These are phyloP conservation scores for Carabus problematicus DNA, from an alignment of 2,888 invertebrate genomes.

Conservation along the genomic window DNA sequence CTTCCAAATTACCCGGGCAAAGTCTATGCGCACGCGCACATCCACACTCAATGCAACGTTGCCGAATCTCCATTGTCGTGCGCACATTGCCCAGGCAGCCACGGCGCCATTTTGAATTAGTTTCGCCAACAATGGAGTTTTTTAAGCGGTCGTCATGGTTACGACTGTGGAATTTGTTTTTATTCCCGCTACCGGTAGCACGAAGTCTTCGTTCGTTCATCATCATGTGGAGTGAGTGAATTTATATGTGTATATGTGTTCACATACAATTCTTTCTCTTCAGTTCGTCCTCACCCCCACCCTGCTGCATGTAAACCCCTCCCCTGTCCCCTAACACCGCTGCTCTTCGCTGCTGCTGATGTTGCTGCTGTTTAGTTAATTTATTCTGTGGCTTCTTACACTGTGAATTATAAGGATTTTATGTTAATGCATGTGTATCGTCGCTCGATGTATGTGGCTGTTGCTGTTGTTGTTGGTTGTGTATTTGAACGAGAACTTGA, in stretches of 20 bases:
- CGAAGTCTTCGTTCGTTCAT: too few relatives aligned
- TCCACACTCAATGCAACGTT: background rate
- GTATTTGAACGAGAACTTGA: conserved; percentile 9
- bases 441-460: conserved; percentile 1
- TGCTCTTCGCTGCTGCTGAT: conserved; percentile 15
- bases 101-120: conserved; percentile 57
- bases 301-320: conserved; percentile 1
- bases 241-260: too few relatives aligned
- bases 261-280: too few relatives aligned
- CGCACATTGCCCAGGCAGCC: conserved; percentile 11
- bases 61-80: conserved; percentile 29
- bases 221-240: too few relatives aligned
- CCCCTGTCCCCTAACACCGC: conserved; percentile 9
- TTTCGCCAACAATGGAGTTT: conserved; percentile 56
- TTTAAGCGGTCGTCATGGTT: conserved; percentile 42
- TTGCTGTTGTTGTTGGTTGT: background rate
- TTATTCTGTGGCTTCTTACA: conserved; percentile 41
- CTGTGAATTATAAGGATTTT: conserved; percentile 42
- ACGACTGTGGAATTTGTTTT: conserved; percentile 43
- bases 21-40: too few relatives aligned
- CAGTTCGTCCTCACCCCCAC: background rate
- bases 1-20: too few relatives aligned
- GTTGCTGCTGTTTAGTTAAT: conserved; percentile 20
- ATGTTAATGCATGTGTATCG: conserved; percentile 37
- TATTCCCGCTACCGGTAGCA: conserved; percentile 30